A percentile compares a stretch with the other conserved stretches of the same genome.
phyloP scores from a whole-genome alignment of 2,888 invertebrate genomes.

The Patella depressa region DNA sequence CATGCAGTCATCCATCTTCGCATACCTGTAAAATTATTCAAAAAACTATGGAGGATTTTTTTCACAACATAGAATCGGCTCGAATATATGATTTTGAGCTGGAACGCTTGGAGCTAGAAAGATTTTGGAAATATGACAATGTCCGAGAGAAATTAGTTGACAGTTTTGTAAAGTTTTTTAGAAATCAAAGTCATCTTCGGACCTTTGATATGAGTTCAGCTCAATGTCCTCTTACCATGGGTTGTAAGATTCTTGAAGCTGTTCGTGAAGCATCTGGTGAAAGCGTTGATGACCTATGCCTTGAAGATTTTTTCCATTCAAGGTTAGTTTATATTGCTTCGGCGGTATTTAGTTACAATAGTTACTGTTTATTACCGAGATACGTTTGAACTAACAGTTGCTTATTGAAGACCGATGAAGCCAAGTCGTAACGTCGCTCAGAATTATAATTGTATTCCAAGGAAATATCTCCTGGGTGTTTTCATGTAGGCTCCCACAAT shows the following conservation, averaged over 20 bases:
- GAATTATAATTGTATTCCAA: too few relatives aligned
- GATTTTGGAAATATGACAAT: slow-evolving; percentile 60
- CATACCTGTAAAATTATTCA: slow-evolving; percentile 53
- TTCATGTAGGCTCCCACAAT: too few relatives aligned
- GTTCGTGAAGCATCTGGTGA: slow-evolving; percentile 47
- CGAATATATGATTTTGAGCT: slow-evolving; percentile 50
- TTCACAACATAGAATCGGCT: slow-evolving; percentile 45
- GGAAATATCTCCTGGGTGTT: too few relatives aligned
- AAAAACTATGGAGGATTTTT: slow-evolving; percentile 48
- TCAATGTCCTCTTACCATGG: slow-evolving; percentile 43
- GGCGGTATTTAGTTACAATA: too few relatives aligned
- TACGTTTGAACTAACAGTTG: too few relatives aligned
- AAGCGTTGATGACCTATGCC: slow-evolving; percentile 44
- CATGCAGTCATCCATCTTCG: slow-evolving; percentile 54
- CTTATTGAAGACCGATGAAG: too few relatives aligned
- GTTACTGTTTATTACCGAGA: too few relatives aligned
- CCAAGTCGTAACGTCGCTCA: too few relatives aligned
- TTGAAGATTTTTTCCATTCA: slow-evolving; percentile 60
- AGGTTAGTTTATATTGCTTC: not conserved
- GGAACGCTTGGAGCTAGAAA: slow-evolving; percentile 50
- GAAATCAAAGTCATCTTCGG: slow-evolving; percentile 43
- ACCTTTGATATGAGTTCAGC: slow-evolving; percentile 53
- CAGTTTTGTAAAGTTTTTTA: slow-evolving; percentile 51
- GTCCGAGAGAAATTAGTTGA: slow-evolving; percentile 49
- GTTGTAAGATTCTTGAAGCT: slow-evolving; percentile 52